Evolutionary conservation across 92 coral and sea anemone genomes (phyloP).

Genomic region (Epizoanthus ramosus): DNA sequence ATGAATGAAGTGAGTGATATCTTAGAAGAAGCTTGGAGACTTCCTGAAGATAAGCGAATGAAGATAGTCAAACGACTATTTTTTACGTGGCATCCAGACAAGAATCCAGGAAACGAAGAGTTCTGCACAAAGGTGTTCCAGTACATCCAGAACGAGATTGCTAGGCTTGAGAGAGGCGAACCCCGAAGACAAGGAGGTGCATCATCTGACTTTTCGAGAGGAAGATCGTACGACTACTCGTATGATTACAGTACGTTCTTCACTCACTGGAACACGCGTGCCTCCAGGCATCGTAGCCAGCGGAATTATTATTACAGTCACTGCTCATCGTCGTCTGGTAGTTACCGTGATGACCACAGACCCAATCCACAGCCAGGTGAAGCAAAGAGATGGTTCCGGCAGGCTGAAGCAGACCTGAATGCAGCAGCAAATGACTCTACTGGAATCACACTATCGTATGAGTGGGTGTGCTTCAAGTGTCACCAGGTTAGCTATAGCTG

Average conservation of each 20-base stretch:
- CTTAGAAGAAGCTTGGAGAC: conserved; percentile 72
- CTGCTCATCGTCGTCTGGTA: conserved; percentile 18
- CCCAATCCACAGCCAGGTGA: conserved; percentile 80
- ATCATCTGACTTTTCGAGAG: neutral
- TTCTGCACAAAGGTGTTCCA: conserved; percentile 72
- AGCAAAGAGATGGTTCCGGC: conserved; percentile 79
- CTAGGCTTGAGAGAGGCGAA: conserved; percentile 56
- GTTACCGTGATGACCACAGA: conserved; percentile 20
- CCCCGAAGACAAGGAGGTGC: neutral
- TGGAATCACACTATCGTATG: conserved; percentile 29
- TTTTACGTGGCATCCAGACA: conserved; percentile 80
- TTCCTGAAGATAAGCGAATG: conserved; percentile 40
- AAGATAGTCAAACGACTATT: conserved; percentile 62
- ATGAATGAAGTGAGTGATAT: conserved; percentile 36
- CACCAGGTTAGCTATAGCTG: conserved; percentile 67
- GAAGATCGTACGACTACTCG: neutral
- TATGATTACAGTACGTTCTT: conserved; percentile 39
- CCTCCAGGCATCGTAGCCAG: conserved; percentile 38
- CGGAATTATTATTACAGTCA: conserved; percentile 36
- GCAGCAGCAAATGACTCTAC: conserved; percentile 62
- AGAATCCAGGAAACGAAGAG: conserved; percentile 69
- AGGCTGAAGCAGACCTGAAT: conserved; percentile 65
- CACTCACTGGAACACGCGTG: conserved; percentile 51
- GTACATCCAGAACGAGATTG: conserved; percentile 63
- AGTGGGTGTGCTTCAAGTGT: conserved; percentile 84